Evolutionary conservation across 2,888 invertebrate genomes (phyloP), one percentile per base, ranked within the genome.

Genomic region (Agrochola macilenta): DNA sequence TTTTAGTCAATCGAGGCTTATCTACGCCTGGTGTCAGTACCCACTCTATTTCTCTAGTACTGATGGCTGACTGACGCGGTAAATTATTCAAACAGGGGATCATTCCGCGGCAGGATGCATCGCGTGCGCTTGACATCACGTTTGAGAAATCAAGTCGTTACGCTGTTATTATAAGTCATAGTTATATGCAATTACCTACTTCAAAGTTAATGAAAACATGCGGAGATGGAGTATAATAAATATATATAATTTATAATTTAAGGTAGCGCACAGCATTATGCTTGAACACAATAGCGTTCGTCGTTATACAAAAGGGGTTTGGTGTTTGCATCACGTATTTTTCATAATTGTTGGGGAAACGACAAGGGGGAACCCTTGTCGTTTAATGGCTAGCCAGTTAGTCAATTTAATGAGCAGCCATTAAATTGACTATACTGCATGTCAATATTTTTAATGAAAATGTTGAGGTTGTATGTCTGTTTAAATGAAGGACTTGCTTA

Each of bases 131-230:
- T 46, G 11, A n/a, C 17, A 70, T 49, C n/a, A 71, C 20, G 35
- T 49, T 49, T 66, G 8, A n/a, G 66, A 49, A 66, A 71, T 68
- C 35, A 68, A 71, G 71, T 49, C 8, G 71, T 66, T 35, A 49
- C 12, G 20, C n/a, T 49, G 49, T 14, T 12, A 49, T 14, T 68
- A 20, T 39, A 68, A 20, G 35, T 12, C 66, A 49, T 71, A 66
- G n/a, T 20, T 46, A n/a, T 64, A 35, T 66, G 49, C 30, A 46
- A 70, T 64, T 70, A 70, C 30, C 20, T 66, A 23, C 9, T 66
- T 12, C 23, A 23, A 46, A 30, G 8, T 23, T 26, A 26, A 49
- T 49, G 20, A 30, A 52, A 30, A 68, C 8, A 35, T n/a, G 12
- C n/a, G n/a, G 9, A 30, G 11, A 65, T 46, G 65, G 4, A 46